Evolutionary conservation across 2,888 invertebrate genomes (phyloP), one percentile per base, ranked within the genome.

Genomic region (Euproctis similis): DNA sequence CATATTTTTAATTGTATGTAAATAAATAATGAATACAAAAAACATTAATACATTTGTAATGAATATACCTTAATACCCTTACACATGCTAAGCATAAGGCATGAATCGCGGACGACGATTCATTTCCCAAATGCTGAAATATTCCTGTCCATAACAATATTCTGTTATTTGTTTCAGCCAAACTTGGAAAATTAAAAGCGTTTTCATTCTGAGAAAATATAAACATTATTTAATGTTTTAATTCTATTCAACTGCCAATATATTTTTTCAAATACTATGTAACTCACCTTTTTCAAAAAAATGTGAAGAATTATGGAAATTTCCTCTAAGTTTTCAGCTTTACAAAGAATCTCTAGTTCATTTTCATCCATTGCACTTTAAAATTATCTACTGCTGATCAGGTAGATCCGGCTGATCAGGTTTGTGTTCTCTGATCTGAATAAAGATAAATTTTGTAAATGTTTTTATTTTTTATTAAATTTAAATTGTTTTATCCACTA

Each of bases 11-110:
- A 22, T 14, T 14, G 3, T 1, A 8, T 2, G n/a, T 30, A 7
- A 12, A 20, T 20, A 13, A 4, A 4, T 8, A 19, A 4, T 14
- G 6, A 19, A 5, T n/a, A 8, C 4, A 4, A 19, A 8, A n/a
- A 21, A 10, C 6, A 10, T 21, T 21, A 10, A 10, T 10, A 6
- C 6, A 4, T 14, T 14, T 14, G 6, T 9, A 10, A 3, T 2
- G 6, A 10, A 11, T 12, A 16, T 40, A 91, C 91, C 91, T 91
- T 35, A 92, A 69, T 35, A 93, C 87, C 43, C 91, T 76, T 26
- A 92, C 74, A 21, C 86, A 76, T 31, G 86, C 74, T 42, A 92
- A 80, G 49, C 89, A 89, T 29, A 86, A 58, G 21, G 74, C 65
- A 54, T 88, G 85, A 35, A 87, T 61, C 8, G 74, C 36, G 31